These are phyloP conservation scores for Protobothrops flavoviridis DNA, from an alignment of 2,113 vertebrate genomes.

Conservation along the genomic window DNA sequence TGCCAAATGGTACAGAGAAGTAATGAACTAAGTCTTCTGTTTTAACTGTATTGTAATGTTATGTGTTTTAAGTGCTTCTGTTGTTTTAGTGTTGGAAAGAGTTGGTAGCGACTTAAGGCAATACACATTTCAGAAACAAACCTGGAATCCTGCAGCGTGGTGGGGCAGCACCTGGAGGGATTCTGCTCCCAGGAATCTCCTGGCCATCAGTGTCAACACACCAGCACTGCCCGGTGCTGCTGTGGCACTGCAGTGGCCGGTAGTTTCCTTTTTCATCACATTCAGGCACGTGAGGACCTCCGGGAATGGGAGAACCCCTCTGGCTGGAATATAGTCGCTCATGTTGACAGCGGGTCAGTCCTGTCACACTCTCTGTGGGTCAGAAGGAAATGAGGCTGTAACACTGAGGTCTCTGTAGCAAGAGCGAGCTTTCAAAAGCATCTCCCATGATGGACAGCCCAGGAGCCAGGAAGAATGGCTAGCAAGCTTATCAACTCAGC, in stretches of 20 bases:
- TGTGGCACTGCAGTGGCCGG: conserved; percentile 79
- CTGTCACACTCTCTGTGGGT: conserved; percentile 1
- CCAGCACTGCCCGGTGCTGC: conserved; percentile 83
- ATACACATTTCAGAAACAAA: conserved; percentile 40
- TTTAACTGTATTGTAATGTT: not conserved
- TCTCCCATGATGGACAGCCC: not conserved
- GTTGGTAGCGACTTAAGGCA: not conserved
- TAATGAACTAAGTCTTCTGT: not conserved
- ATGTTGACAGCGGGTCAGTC: conserved; percentile 71
- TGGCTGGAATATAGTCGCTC: conserved; percentile 58
- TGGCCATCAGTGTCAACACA: conserved; percentile 77
- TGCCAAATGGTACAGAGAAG: not conserved
- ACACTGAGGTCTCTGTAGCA: not conserved
- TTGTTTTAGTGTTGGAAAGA: not conserved
- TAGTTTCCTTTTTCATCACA: conserved; percentile 78
- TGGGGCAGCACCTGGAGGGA: conserved; percentile 53
- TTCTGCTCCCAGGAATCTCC: conserved; percentile 79
- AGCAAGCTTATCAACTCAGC: not conserved
- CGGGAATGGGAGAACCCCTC: conserved; percentile 15
- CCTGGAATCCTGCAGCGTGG: conserved; percentile 72
- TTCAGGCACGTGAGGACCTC: conserved; percentile 74
- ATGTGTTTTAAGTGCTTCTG: not conserved
- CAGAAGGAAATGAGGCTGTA: not conserved
- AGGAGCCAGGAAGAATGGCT: not conserved
- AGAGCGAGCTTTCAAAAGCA: not conserved